Evolutionary conservation across 2,888 invertebrate genomes (phyloP), one percentile per base, ranked within the genome.

Genomic region (Hirtodrosophila histrioides): DNA sequence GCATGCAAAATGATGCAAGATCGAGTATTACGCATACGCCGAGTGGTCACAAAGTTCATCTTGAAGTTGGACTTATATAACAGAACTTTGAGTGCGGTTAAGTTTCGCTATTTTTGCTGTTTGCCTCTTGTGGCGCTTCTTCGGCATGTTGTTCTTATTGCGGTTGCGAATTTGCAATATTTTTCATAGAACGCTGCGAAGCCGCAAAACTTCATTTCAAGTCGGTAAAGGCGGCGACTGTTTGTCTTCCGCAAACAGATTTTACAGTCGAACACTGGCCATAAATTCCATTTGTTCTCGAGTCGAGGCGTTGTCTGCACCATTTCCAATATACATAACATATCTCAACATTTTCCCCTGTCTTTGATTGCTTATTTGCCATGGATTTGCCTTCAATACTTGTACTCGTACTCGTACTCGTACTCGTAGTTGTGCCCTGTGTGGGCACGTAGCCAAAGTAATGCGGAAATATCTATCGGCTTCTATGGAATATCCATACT

Each of bases 181-280:
- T 37, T 48, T 17, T 50, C 41, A 36, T 36, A 46, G 29, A 12
- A 31, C 17, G 17, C 17, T 17, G 17, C 17, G 76, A 80, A 78
- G 78, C 78, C 80, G 45, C 69, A 77, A 67, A 78, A 63, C 64
- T 68, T 57, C 44, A 56, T 62, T 54, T 62, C 49, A n/a, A 40
- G 11, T 39, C 39, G 17, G 23, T 41, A 37, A 49, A 60, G 43
- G 23, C 55, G 33, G 17, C 45, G 23, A 43, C 27, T 61, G 55
- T 71, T 78, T 65, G 69, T 56, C 78, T 78, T 81, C 67, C 70
- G 78, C 67, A 80, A 79, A 77, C 68, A 78, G 76, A 78, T 75
- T 78, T 60, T 44, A 43, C 45, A 46, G 58, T 60, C 43, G 45
- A 49, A 40, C 48, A 57, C 44, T 29, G 54, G 31, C 43, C 41